Evolutionary conservation across 2,888 invertebrate species (phyloP).

Genomic region (Platynereis dumerilii): DNA sequence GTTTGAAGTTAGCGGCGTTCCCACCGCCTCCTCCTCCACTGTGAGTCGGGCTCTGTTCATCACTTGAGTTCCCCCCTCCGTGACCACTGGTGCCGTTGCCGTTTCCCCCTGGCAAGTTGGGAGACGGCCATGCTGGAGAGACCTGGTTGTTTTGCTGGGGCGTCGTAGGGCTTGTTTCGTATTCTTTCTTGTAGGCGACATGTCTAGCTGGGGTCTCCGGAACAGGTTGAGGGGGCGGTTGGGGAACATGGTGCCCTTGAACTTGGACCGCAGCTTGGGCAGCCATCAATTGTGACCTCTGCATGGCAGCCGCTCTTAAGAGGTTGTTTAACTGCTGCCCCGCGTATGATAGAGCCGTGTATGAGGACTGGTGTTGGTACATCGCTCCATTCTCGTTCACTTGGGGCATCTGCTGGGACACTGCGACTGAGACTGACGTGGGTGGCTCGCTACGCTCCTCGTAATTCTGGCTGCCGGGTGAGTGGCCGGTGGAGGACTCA

Average conservation of each 20-base stretch:
- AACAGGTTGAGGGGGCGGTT: not conserved
- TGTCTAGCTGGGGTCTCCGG: not conserved
- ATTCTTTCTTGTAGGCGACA: not conserved
- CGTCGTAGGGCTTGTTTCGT: not conserved
- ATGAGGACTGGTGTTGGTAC: not conserved
- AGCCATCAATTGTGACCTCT: not conserved
- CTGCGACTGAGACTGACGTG: not conserved
- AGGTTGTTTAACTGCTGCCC: slow-evolving; percentile 6
- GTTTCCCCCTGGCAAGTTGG: not conserved
- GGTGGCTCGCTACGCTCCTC: slow-evolving; percentile 1
- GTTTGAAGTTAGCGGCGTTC: not conserved
- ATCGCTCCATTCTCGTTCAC: too few relatives aligned
- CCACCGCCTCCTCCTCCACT: not conserved
- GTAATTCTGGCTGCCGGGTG: not conserved
- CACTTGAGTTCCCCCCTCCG: not conserved
- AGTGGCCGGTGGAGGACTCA: slow-evolving; percentile 14
- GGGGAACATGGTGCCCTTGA: not conserved
- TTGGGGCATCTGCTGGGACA: too few relatives aligned
- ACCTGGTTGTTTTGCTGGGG: not conserved
- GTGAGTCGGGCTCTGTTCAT: not conserved
- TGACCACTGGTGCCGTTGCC: not conserved
- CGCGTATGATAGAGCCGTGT: not conserved
- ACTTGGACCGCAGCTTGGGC: slow-evolving; percentile 3
- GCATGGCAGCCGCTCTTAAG: slow-evolving; percentile 1
- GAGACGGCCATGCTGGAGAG: not conserved